These are phyloP conservation scores for Lacerta agilis DNA, from an alignment of 2,797 vertebrate genomes.

Conservation along the genomic window DNA sequence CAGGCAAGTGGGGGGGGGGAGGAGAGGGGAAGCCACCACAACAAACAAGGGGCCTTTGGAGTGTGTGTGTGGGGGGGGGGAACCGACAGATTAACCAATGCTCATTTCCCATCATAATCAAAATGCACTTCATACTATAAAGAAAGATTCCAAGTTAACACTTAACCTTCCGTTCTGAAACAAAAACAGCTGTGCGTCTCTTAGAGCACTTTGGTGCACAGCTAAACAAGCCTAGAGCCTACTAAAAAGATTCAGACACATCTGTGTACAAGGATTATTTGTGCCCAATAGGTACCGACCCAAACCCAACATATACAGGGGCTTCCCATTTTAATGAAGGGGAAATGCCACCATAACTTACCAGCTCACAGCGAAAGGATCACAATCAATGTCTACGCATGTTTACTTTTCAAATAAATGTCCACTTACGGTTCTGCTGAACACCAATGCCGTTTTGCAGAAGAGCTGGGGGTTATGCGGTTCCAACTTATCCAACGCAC, in stretches of 20 bases:
- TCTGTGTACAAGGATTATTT: neutral
- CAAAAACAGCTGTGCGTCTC: neutral
- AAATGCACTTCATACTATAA: neutral
- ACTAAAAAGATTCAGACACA: neutral
- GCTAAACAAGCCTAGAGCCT: neutral
- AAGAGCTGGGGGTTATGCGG: slow-evolving; percentile 88
- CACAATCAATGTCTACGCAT: neutral
- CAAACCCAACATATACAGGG: neutral
- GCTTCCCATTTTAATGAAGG: neutral
- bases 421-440: slow-evolving; percentile 90
- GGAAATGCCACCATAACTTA: neutral
- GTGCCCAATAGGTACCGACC: neutral
- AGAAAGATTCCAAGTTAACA: neutral
- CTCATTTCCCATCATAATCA: neutral
- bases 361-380: neutral
- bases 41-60: neutral
- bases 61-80: too few species aligned
- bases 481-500: slow-evolving; percentile 85
- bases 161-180: neutral
- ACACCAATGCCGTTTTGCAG: slow-evolving; percentile 90
- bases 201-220: neutral
- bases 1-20: too few species aligned
- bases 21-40: neutral
- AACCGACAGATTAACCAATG: neutral
- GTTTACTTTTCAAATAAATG: neutral